Evolutionary conservation across 2,113 vertebrate genomes (phyloP).

Genomic region (Zapornia atra): DNA sequence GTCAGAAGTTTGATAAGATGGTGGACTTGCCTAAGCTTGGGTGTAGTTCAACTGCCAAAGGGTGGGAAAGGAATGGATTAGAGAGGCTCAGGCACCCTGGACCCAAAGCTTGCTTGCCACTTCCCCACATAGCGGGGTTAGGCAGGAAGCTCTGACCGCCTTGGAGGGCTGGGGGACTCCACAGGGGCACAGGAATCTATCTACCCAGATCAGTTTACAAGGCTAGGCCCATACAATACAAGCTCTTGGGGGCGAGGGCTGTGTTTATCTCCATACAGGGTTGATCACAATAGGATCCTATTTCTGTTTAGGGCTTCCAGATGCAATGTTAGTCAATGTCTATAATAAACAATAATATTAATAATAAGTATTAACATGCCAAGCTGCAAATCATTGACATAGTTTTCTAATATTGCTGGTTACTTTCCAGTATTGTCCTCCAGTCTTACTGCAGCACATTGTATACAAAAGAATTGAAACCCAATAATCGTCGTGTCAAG

Average conservation of each 20-base stretch:
- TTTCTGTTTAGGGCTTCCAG: constrained; percentile 66
- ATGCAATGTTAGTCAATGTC: constrained; percentile 50
- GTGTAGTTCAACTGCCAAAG: neutral
- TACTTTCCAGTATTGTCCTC: constrained; percentile 70
- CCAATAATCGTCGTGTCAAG: constrained; percentile 10
- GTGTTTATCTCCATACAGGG: constrained; percentile 36
- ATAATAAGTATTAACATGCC: constrained; percentile 60
- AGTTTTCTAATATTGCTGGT: constrained; percentile 63
- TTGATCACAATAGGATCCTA: constrained; percentile 40
- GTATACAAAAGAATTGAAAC: constrained; percentile 69
- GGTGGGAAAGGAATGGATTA: rapidly evolving
- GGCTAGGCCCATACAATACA: constrained; percentile 21
- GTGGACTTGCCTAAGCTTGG: neutral
- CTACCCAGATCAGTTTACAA: constrained; percentile 20
- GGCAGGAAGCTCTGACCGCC: neutral
- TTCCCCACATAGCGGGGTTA: neutral
- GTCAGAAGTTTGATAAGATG: neutral
- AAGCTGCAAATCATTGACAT: constrained; percentile 56
- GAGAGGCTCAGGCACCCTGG: neutral
- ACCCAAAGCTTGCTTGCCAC: neutral
- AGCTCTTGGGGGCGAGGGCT: constrained; percentile 37
- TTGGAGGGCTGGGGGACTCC: neutral
- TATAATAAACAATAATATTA: constrained; percentile 69
- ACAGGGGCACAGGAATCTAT: neutral
- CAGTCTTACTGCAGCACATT: constrained; percentile 24